These are phyloP conservation scores for Sylvilagus floridanus DNA, from an alignment of 2,797 vertebrate genomes.

Conservation along the genomic window DNA sequence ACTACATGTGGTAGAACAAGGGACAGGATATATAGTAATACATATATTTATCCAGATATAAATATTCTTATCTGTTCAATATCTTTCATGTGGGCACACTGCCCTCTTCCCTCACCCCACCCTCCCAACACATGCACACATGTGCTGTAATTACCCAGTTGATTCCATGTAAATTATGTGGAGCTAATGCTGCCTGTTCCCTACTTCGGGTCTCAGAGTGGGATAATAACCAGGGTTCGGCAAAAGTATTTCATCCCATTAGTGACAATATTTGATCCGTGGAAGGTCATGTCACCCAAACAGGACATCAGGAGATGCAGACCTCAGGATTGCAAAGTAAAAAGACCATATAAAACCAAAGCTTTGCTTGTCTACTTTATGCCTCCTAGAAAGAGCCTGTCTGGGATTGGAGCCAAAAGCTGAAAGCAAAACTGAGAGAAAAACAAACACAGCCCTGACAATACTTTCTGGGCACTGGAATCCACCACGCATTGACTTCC, in stretches of 20 bases:
- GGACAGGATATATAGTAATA: background rate
- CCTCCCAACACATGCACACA: too few relatives aligned
- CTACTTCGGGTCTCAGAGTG: background rate
- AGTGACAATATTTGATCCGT: background rate
- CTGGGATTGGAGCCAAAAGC: conserved; percentile 11
- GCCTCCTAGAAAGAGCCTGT: background rate
- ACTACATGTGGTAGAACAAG: background rate
- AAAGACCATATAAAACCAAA: background rate
- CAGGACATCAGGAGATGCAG: background rate
- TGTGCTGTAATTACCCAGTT: background rate
- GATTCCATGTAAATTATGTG: background rate
- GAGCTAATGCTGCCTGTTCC: background rate
- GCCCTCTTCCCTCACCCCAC: too few relatives aligned
- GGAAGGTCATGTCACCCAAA: background rate
- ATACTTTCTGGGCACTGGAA: background rate
- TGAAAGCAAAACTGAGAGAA: background rate
- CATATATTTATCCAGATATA: too few relatives aligned
- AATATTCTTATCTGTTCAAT: too few relatives aligned
- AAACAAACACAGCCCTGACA: conserved; percentile 26
- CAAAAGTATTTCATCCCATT: background rate
- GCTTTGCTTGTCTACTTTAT: background rate
- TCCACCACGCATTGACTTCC: background rate
- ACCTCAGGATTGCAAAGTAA: background rate
- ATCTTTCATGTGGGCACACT: background rate
- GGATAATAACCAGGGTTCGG: background rate